These are phyloP conservation scores for Zhuqinia jingwanae DNA, from an alignment of 2,888 invertebrate genomes.

Conservation along the genomic window DNA sequence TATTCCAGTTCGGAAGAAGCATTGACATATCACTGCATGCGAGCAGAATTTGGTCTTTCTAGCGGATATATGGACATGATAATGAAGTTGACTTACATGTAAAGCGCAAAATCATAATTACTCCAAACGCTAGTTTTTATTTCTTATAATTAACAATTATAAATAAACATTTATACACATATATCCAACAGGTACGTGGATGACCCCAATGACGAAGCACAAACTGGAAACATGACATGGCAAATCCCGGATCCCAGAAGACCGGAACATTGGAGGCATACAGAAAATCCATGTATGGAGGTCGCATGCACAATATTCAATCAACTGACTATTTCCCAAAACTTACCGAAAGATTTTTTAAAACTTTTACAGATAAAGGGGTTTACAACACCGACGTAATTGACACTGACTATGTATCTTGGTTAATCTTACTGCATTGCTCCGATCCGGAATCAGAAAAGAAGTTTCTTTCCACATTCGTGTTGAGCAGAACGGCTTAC, in stretches of 20 bases:
- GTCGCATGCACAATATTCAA: background rate
- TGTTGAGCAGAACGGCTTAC: conserved; percentile 86
- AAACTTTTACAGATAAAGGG: conserved; percentile 89
- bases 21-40: conserved; percentile 92
- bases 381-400: conserved; percentile 93
- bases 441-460: conserved; percentile 86
- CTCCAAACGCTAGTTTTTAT: background rate
- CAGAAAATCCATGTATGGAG: conserved; percentile 90
- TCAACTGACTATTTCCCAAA: background rate
- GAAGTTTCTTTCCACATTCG: conserved; percentile 90
- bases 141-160: background rate
- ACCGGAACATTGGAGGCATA: conserved; percentile 93
- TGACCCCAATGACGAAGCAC: conserved; percentile 88
- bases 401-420: conserved; percentile 91
- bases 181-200: conserved; percentile 86
- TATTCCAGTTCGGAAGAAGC: conserved; percentile 94
- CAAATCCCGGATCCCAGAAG: conserved; percentile 87
- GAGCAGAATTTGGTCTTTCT: conserved; percentile 83
- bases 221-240: conserved; percentile 94
- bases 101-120: background rate
- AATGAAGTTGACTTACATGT: conserved; percentile 93
- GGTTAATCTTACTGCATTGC: conserved; percentile 92
- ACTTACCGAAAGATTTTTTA: no score
- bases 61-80: conserved; percentile 85
- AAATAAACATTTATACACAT: no score